Evolutionary conservation across 2,888 invertebrate genomes (phyloP), one percentile per base, ranked within the genome.

Genomic region (Plebejus anna): DNA sequence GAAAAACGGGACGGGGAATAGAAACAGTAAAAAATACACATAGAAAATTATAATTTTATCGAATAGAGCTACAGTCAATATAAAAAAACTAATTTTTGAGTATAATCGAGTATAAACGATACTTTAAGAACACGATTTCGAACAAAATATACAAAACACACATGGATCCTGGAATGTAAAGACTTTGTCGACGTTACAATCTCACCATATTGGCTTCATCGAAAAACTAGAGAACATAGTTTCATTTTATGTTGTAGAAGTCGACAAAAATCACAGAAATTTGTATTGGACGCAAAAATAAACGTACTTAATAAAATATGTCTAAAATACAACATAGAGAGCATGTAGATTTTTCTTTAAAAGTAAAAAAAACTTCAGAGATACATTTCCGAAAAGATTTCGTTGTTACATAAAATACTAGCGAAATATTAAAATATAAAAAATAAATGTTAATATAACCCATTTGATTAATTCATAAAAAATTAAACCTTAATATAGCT

Each of bases 1-100:
- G 16, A 32, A 55, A 47, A 55, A 16, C 4, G 13, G 32, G 66
- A 79, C 89, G 88, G 81, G 83, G 85, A 11, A 99, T 99, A 7
- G 55, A 5, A 32, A n/a, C 83, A 86, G 86, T 85, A 83, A 90
- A 90, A 90, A 80, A 83, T 80, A 79, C 61, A 77, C 57, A 78
- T 91, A 88, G 81, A 89, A 90, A 91, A 88, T 88, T 91, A 92
- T 92, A 91, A 91, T 92, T 92, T 92, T 92, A 90, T 88, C 83
- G 86, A 85, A 86, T 88, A 89, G 87, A 89, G 84, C 88, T 91
- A 91, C 82, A 85, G 83, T 86, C 88, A 87, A 89, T 89, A 89
- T 88, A 87, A 87, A 88, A 84, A 83, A 86, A 87, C 85, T 83
- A 78, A 81, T 84, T 84, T 84, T 84, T 89, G 90, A 91, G 90